A percentile compares a stretch with the other conserved stretches of the same genome.
phyloP scores from a whole-genome alignment of 2,113 vertebrate genomes.

The Ameiurus melas region DNA sequence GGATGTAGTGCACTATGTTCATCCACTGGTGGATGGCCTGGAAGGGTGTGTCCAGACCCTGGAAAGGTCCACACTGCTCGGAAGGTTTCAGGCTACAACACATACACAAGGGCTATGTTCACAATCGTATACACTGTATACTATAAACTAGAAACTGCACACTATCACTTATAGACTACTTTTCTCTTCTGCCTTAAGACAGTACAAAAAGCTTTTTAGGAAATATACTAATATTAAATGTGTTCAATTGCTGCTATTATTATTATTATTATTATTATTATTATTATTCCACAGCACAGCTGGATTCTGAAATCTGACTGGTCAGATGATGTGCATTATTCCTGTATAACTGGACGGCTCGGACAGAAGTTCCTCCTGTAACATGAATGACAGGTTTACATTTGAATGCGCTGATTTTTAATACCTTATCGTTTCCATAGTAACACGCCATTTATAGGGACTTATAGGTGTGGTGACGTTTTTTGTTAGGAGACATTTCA shows the following conservation, averaged over 20 bases:
- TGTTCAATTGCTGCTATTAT: not conserved
- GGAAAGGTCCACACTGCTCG: constrained; percentile 85
- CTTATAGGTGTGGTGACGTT: too few relatives aligned
- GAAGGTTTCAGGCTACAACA: constrained; percentile 81
- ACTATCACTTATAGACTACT: not conserved
- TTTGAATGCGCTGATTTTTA: too few relatives aligned
- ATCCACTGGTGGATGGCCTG: constrained; percentile 80
- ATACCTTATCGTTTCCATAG: too few relatives aligned
- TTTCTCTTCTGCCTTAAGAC: not conserved
- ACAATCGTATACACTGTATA: not conserved
- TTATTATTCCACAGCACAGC: not conserved
- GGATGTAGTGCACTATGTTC: constrained; percentile 46
- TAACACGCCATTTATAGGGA: too few relatives aligned
- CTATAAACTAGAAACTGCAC: not conserved
- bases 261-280: not conserved
- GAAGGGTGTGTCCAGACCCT: constrained; percentile 75
- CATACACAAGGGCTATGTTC: not conserved
- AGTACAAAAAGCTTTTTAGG: not conserved
- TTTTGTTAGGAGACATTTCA: too few relatives aligned
- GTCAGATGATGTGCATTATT: not conserved
- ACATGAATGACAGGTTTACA: too few relatives aligned
- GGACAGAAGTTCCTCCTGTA: too few relatives aligned
- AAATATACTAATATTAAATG: not conserved
- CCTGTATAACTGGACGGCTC: too few relatives aligned
- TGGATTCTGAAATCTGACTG: not conserved